Percentiles rank a stretch among this genome's conserved stretches.
phyloP scores from a whole-genome alignment of 92 coral and sea anemone genomes.

The Isaurus tuberculatus region DNA sequence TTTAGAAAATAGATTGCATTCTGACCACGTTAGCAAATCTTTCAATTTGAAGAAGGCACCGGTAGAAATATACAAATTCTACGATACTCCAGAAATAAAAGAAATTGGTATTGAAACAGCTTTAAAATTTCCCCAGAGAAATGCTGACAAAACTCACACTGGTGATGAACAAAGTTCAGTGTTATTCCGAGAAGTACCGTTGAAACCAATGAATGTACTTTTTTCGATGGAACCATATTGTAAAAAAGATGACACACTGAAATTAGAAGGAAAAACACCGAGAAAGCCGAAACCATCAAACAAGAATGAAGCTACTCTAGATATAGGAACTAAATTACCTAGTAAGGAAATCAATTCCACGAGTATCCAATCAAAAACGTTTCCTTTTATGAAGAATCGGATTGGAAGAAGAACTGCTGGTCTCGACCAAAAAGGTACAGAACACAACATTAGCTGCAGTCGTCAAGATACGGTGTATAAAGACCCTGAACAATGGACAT shows the following conservation, averaged over 20 bases:
- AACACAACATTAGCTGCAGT: neutral
- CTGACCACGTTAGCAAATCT: neutral
- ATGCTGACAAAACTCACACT: neutral
- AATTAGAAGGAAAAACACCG: neutral
- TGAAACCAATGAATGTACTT: constrained; percentile 14
- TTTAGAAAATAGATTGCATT: neutral
- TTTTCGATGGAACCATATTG: constrained; percentile 11
- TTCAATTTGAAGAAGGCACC: constrained; percentile 1
- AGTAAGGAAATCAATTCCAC: neutral
- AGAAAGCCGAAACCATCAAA: neutral
- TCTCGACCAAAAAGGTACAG: neutral
- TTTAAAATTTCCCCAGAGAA: neutral
- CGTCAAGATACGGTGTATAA: neutral
- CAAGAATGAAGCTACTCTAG: neutral
- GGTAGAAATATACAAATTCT: constrained; percentile 13
- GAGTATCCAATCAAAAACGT: neutral
- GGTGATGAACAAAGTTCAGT: neutral
- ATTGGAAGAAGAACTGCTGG: neutral
- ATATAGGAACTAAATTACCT: neutral
- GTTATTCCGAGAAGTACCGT: neutral
- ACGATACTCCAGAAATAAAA: neutral
- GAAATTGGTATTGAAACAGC: neutral
- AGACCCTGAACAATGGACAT: neutral
- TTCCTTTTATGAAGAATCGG: neutral
- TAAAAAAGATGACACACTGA: neutral